Percentiles rank a stretch among this genome's conserved stretches.
phyloP scores from a whole-genome alignment of 1,140 invertebrate species.

The Trichoplusia ni region DNA sequence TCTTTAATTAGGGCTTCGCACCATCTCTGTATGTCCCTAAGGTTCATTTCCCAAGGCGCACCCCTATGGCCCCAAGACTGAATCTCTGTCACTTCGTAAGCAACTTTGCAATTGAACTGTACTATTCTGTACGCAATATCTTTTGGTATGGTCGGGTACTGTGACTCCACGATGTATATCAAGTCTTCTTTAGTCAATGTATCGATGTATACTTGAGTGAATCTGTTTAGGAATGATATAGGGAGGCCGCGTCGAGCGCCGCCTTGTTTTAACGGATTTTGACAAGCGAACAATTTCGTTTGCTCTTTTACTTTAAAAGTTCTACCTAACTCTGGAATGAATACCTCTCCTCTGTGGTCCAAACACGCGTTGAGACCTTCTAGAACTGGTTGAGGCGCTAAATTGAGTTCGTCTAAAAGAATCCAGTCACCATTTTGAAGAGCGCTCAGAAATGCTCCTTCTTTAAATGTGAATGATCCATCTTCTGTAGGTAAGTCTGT shows the following conservation, averaged over 20 bases:
- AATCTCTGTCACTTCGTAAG: constrained; percentile 83
- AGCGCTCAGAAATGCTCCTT: constrained; percentile 97
- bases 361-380: constrained; percentile 99
- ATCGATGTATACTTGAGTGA: constrained; percentile 97
- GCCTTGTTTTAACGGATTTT: constrained; percentile 98
- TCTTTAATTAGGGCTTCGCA: constrained; percentile 85
- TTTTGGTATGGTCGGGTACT: constrained; percentile 81
- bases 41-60: constrained; percentile 97
- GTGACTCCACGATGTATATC: constrained; percentile 82
- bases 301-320: constrained; percentile 90
- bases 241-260: constrained; percentile 97
- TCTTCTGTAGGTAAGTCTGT: constrained; percentile 98
- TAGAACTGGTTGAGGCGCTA: constrained; percentile 98
- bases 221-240: constrained; percentile 98
- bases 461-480: constrained; percentile 96
- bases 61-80: constrained; percentile 88
- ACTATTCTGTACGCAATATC: constrained; percentile 89
- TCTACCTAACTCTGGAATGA: constrained; percentile 95
- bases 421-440: constrained; percentile 97
- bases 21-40: constrained; percentile 97
- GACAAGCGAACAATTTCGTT: constrained; percentile 97
- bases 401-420: constrained; percentile 98
- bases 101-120: constrained; percentile 89
- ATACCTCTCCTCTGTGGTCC: constrained; percentile 98
- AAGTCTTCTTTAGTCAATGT: constrained; percentile 90